Percentiles rank a stretch among this genome's conserved stretches.
These are phyloP conservation scores for Aeoliscus strigatus DNA, from an alignment of 2,797 vertebrate genomes.

Conservation along the genomic window DNA sequence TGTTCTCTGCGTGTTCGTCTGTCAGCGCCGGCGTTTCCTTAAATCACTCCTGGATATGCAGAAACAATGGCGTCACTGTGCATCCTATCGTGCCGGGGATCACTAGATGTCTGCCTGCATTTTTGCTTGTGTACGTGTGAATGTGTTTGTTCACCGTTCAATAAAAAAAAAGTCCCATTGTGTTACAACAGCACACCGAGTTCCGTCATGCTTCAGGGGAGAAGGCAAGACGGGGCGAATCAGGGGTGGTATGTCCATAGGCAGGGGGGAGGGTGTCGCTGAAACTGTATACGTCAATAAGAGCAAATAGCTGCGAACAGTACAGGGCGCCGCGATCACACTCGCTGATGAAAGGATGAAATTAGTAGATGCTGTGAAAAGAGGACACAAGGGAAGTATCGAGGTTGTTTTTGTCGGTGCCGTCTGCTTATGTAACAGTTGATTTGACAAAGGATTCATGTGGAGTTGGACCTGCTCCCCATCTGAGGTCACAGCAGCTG, in stretches of 20 bases:
- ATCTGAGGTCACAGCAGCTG: constrained; percentile 58
- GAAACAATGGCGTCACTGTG: constrained; percentile 60
- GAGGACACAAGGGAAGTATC: constrained; percentile 5
- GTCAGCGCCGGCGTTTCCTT: constrained; percentile 38
- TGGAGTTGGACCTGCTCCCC: no score
- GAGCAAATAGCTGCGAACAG: constrained; percentile 28
- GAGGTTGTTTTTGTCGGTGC: constrained; percentile 1
- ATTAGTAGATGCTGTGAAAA: constrained; percentile 4
- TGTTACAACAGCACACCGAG: constrained; percentile 53
- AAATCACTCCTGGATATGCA: constrained; percentile 40
- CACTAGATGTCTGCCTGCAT: constrained; percentile 44
- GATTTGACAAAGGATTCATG: constrained; percentile 20
- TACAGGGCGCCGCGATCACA: constrained; percentile 25
- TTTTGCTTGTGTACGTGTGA: constrained; percentile 38
- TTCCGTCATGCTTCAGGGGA: constrained; percentile 63
- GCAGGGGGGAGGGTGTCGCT: constrained; percentile 35
- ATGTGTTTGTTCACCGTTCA: constrained; percentile 49
- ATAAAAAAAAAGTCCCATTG: constrained; percentile 59
- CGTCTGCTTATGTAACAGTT: not conserved
- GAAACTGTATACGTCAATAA: constrained; percentile 39
- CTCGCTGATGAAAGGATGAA: constrained; percentile 8
- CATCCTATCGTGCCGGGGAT: constrained; percentile 39
- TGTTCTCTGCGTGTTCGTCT: constrained; percentile 32
- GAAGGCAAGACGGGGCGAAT: constrained; percentile 71
- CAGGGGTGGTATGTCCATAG: constrained; percentile 62